phyloP scores from a whole-genome alignment of 2,797 vertebrate genomes.

The Otus scops region DNA sequence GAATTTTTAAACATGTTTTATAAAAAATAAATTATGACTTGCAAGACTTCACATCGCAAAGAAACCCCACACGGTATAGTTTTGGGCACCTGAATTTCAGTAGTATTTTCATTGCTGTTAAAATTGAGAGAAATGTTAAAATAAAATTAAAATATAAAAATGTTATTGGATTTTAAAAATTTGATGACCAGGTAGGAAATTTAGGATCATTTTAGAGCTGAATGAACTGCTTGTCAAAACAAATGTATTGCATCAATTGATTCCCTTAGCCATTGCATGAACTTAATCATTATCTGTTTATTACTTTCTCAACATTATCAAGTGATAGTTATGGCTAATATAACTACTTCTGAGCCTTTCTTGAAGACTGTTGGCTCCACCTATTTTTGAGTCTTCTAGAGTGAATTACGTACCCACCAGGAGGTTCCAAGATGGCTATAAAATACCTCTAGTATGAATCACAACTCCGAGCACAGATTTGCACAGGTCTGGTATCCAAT shows the following conservation, averaged over 20 bases:
- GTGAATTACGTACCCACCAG: not conserved
- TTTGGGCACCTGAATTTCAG: not conserved
- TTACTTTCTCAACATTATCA: not conserved
- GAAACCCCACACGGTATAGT: not conserved
- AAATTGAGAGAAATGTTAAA: not conserved
- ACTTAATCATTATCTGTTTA: not conserved
- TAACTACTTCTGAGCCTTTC: not conserved
- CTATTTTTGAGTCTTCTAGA: not conserved
- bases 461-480: not conserved
- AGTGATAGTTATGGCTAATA: not conserved
- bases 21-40: not conserved
- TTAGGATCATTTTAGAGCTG: not conserved
- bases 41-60: not conserved
- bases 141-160: not conserved
- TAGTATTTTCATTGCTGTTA: not conserved
- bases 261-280: not conserved
- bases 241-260: not conserved
- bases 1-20: not conserved
- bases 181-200: not conserved
- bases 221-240: constrained; percentile 29
- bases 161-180: not conserved
- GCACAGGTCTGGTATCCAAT: not conserved
- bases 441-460: not conserved
- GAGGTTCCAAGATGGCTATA: not conserved
- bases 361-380: not conserved